Base-by-base conservation (phyloP, 2,888 invertebrate genomes). In the Acrobasis repandana region DNA sequence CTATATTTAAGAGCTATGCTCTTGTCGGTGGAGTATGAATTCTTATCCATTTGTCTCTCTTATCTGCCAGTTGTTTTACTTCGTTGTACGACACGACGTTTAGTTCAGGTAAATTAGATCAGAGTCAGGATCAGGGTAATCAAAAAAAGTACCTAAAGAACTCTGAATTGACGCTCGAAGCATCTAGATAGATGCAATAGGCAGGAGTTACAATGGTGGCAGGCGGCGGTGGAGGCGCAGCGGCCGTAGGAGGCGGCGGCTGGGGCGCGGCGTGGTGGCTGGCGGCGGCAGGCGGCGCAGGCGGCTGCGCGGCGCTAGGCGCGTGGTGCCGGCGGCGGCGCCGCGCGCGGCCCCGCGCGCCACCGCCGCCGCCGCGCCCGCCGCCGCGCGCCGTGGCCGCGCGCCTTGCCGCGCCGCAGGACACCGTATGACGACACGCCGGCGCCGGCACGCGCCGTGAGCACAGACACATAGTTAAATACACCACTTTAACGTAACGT, bases 361-460 rank as follows among this genome's bases (percentile, higher is more conserved):
- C 85, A 62, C 78, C 77, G 78, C 93, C 82, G 71, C 63, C 66
- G 62, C 75, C 75, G 74, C 66, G 60, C 33, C 60, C 60, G 60
- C 60, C 60, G 52, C 60, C 60, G 8, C 74, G 81, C 74, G 85
- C 80, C 65, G 76, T 77, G 69, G 78, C 76, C 76, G 80, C 77
- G 73, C 77, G 83, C 82, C 71, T 54, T 54, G 71, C 71, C 65
- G 72, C 74, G 60, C 81, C 79, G 2, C 81, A 80, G 62, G 87
- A 90, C 85, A 86, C 88, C 72, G 91, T 91, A 79, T 91, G 89
- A 90, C 85, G 82, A 73, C 78, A 76, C 74, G 75, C 79, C 79
- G 72, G 66, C 76, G 67, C 73, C 65, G 73, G 69, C 67, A 67
- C 65, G 68, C 71, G 72, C 56, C 64, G 64, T 74, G 70, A 74